Evolutionary conservation across 2,888 invertebrate genomes (phyloP).

Genomic region (Sminthurinus aureus): DNA sequence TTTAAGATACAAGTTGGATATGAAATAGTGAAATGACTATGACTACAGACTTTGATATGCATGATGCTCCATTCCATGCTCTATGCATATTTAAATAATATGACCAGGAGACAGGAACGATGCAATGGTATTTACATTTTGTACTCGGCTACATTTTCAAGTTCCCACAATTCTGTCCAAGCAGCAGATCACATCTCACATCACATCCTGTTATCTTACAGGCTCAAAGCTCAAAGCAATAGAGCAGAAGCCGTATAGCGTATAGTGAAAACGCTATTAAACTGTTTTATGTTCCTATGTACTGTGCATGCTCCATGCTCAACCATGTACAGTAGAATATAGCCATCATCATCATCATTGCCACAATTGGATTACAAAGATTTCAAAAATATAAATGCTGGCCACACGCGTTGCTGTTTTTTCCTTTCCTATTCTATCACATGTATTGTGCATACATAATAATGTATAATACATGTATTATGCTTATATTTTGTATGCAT

Average conservation of each 20-base stretch:
- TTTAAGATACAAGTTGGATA: background rate
- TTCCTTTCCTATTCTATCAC: background rate
- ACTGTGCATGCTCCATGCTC: background rate
- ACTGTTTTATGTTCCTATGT: background rate
- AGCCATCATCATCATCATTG: background rate
- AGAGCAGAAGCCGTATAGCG: no score
- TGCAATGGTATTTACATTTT: background rate
- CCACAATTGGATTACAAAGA: slow-evolving; percentile 17
- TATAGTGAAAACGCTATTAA: background rate
- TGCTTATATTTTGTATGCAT: background rate
- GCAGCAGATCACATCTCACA: background rate
- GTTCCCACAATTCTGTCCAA: background rate
- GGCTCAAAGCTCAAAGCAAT: no score
- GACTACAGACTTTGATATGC: background rate
- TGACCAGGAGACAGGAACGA: background rate
- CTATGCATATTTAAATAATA: no score
- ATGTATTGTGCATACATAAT: background rate
- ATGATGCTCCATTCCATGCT: no score
- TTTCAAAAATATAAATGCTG: background rate
- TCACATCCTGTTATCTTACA: background rate
- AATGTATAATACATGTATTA: background rate
- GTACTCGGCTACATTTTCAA: background rate
- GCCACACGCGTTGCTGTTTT: slow-evolving; percentile 17
- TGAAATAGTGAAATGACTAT: background rate
- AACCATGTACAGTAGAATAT: background rate